A percentile compares a stretch with the other conserved stretches of the same genome.
These are phyloP conservation scores for Oryctes rhinoceros DNA, from an alignment of 1,140 invertebrate species.

Conservation along the genomic window DNA sequence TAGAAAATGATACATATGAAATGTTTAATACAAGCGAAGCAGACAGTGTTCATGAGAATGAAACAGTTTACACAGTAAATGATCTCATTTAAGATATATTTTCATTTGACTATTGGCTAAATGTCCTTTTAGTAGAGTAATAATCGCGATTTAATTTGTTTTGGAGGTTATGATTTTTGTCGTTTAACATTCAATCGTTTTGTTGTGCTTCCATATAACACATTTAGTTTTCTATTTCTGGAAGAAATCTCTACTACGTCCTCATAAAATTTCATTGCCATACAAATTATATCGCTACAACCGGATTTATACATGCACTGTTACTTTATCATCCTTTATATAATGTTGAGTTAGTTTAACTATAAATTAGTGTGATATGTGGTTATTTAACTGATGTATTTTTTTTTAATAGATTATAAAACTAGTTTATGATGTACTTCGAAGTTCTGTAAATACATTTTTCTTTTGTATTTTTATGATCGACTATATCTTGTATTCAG, in stretches of 20 bases:
- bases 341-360: background rate
- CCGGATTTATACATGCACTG: too few species aligned
- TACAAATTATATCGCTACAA: too few species aligned
- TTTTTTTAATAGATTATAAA: background rate
- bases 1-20: slow-evolving; percentile 2
- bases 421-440: slow-evolving; percentile 12
- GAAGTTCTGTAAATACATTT: slow-evolving; percentile 26
- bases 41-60: background rate
- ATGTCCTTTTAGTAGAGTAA: background rate
- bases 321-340: too few species aligned
- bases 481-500: background rate
- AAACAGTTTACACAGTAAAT: background rate
- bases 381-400: background rate
- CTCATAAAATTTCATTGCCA: too few species aligned
- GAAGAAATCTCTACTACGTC: too few species aligned
- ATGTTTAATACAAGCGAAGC: background rate
- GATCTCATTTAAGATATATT: slow-evolving; percentile 22
- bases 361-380: background rate
- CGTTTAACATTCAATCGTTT: too few species aligned
- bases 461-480: slow-evolving; percentile 20
- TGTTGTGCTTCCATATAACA: too few species aligned
- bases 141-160: background rate
- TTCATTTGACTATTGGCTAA: background rate
- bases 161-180: background rate
- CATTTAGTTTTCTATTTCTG: too few species aligned